phyloP scores from a whole-genome alignment of 1,140 invertebrate genomes.

The Leptonema lineaticorne region DNA sequence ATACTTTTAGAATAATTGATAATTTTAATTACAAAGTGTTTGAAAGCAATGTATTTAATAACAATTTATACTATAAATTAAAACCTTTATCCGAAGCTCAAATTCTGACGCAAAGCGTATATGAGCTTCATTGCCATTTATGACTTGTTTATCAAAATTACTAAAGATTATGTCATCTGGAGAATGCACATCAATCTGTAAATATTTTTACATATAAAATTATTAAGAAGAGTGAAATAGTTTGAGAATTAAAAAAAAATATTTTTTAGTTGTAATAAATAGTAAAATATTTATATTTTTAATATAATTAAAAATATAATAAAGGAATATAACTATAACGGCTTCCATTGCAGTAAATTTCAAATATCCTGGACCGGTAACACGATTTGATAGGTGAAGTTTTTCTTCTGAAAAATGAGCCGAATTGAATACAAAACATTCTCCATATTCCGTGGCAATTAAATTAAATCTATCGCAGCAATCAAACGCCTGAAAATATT shows the following conservation, averaged over 20 bases:
- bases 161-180: slow-evolving; percentile 37
- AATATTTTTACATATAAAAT: slow-evolving; percentile 10
- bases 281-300: neutral
- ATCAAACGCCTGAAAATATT: slow-evolving; percentile 48
- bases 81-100: slow-evolving; percentile 30
- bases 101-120: slow-evolving; percentile 32
- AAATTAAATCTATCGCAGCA: slow-evolving; percentile 56
- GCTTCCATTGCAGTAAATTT: slow-evolving; percentile 38
- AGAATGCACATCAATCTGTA: slow-evolving; percentile 36
- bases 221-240: neutral
- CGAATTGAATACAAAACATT: slow-evolving; percentile 55
- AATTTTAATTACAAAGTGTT: neutral
- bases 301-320: slow-evolving; percentile 10
- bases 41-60: neutral
- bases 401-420: slow-evolving; percentile 42
- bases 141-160: slow-evolving; percentile 34
- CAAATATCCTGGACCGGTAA: slow-evolving; percentile 36
- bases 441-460: slow-evolving; percentile 54
- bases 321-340: slow-evolving; percentile 20
- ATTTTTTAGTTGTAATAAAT: neutral
- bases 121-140: slow-evolving; percentile 29
- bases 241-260: neutral
- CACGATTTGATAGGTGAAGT: slow-evolving; percentile 32
- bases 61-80: neutral
- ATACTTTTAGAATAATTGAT: neutral